These are phyloP conservation scores for Chondrilla cf. caribensis DNA, from an alignment of 37 sponge, comb jelly and placozoan genomes.

Conservation along the genomic window DNA sequence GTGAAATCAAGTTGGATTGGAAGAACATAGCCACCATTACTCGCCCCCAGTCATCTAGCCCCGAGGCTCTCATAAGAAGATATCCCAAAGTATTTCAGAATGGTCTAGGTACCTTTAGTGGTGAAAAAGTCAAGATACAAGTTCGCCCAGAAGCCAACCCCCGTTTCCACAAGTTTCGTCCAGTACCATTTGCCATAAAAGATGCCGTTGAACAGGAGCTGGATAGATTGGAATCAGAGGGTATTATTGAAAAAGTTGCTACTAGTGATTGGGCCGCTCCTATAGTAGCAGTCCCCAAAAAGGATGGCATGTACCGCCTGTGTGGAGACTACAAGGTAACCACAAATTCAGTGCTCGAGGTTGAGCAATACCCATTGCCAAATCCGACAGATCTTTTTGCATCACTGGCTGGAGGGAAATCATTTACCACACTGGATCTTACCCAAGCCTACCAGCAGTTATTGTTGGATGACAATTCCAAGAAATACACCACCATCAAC, in stretches of 20 bases:
- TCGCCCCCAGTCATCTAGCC: not conserved
- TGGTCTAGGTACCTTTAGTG: not conserved
- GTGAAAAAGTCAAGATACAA: not conserved
- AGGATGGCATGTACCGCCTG: conserved; percentile 5
- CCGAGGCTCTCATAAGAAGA: too few relatives aligned
- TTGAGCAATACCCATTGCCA: not conserved
- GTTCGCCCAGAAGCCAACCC: not conserved
- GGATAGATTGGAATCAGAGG: not conserved
- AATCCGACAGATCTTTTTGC: conserved; percentile 26
- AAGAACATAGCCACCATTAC: not conserved
- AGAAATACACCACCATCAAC: not conserved
- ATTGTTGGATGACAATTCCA: not conserved
- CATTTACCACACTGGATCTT: conserved; percentile 27
- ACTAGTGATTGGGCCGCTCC: conserved; percentile 43
- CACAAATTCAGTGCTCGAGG: conserved; percentile 19
- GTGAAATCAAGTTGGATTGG: not conserved
- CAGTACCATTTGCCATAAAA: conserved; percentile 7
- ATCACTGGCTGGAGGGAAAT: conserved; percentile 15
- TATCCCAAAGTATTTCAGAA: not conserved
- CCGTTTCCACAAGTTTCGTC: not conserved
- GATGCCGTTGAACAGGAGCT: conserved; percentile 1
- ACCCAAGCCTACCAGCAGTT: conserved; percentile 23
- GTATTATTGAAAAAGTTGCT: conserved; percentile 18
- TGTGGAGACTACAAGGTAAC: conserved; percentile 37
- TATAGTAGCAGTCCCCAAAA: conserved; percentile 32